These are phyloP conservation scores for Melanostoma scalare DNA, from an alignment of 2,888 invertebrate species.

Conservation along the genomic window DNA sequence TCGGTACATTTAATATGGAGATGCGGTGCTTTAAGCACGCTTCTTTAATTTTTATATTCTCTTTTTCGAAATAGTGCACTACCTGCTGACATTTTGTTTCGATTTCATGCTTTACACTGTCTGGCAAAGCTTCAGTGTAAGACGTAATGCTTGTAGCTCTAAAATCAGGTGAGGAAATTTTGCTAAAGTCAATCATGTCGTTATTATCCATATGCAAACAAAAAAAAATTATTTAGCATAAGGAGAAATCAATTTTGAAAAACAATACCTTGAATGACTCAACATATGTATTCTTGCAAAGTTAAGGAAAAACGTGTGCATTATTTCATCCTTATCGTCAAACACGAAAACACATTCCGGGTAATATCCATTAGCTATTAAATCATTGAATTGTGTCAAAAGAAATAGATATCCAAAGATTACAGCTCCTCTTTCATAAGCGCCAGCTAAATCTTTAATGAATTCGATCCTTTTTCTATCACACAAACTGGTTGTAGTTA, in stretches of 20 bases:
- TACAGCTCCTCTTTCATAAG: constrained; percentile 28
- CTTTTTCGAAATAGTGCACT: constrained; percentile 16
- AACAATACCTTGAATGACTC: constrained; percentile 14
- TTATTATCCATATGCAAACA: neutral
- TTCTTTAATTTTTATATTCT: constrained; percentile 34
- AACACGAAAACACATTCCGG: constrained; percentile 54
- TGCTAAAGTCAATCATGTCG: neutral
- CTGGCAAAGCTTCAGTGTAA: constrained; percentile 10
- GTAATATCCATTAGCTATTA: constrained; percentile 20
- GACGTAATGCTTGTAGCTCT: constrained; percentile 1
- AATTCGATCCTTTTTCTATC: neutral
- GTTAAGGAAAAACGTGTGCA: constrained; percentile 2
- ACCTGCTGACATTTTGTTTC: constrained; percentile 2
- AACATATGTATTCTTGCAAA: constrained; percentile 3
- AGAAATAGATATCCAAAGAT: constrained; percentile 45
- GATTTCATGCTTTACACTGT: constrained; percentile 2
- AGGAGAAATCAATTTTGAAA: neutral
- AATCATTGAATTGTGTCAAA: constrained; percentile 32
- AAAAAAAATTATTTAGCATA: neutral
- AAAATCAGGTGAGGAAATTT: neutral
- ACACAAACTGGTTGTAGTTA: constrained; percentile 8
- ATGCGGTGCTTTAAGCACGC: constrained; percentile 35
- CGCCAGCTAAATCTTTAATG: constrained; percentile 6
- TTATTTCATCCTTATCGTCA: constrained; percentile 41
- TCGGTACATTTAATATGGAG: constrained; percentile 45